Evolutionary conservation across 2,113 vertebrate species (phyloP).

Genomic region (Coracopsis vasa): DNA sequence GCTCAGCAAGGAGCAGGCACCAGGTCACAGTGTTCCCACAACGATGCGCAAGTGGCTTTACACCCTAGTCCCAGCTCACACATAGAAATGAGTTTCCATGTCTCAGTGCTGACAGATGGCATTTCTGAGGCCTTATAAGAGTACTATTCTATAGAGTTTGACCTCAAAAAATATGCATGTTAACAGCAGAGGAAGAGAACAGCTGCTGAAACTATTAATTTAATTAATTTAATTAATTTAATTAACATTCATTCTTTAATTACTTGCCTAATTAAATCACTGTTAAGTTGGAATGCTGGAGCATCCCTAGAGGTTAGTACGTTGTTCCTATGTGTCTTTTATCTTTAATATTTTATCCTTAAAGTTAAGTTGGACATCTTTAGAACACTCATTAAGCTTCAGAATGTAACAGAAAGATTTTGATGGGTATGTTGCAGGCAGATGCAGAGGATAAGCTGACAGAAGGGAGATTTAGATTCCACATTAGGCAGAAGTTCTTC

Average conservation of each 20-base stretch:
- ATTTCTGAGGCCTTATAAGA: neutral
- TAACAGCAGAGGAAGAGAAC: neutral
- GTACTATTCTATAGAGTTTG: accelerated
- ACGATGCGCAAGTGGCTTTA: accelerated
- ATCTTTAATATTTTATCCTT: neutral
- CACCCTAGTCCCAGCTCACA: accelerated
- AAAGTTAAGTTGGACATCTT: neutral
- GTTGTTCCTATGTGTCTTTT: neutral
- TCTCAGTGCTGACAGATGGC: neutral
- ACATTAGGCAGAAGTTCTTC: neutral
- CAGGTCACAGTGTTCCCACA: neutral
- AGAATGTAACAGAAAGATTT: neutral
- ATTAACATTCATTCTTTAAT: neutral
- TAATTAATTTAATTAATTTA: no score
- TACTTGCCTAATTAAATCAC: neutral
- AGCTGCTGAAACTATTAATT: neutral
- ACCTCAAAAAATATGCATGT: neutral
- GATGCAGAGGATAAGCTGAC: neutral
- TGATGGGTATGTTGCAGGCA: neutral
- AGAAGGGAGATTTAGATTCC: neutral
- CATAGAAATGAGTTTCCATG: neutral
- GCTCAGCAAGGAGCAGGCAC: neutral
- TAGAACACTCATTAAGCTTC: neutral
- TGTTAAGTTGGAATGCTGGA: neutral
- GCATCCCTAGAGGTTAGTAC: neutral